These are phyloP conservation scores for Dipodomys merriami DNA, from an alignment of 2,113 vertebrate genomes.

Conservation along the genomic window DNA sequence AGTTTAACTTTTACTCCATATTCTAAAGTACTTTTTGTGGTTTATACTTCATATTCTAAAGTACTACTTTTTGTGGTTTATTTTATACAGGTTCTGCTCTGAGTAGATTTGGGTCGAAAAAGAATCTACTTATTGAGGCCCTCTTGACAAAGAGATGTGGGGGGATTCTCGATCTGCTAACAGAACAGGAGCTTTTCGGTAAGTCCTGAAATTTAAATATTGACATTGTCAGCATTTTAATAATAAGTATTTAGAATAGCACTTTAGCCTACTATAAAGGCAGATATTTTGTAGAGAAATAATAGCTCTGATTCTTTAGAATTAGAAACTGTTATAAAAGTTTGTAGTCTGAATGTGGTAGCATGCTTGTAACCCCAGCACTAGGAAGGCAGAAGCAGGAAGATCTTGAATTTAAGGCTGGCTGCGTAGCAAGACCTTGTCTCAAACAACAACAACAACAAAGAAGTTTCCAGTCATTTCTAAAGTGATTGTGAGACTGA, in stretches of 20 bases:
- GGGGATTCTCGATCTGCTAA: slow-evolving; percentile 92
- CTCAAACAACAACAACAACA: neutral
- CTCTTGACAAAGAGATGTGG: slow-evolving; percentile 91
- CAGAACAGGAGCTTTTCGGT: slow-evolving; percentile 94
- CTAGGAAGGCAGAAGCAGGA: no score
- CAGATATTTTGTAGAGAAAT: slow-evolving; percentile 42
- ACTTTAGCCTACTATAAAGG: neutral
- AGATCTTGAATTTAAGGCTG: no score
- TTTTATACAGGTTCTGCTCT: slow-evolving; percentile 79
- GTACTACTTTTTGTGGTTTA: slow-evolving; percentile 44
- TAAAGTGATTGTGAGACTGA: slow-evolving; percentile 17
- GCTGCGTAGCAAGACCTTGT: no score
- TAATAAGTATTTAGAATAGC: neutral
- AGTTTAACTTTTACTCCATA: neutral
- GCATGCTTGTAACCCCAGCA: no score
- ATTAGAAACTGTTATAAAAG: neutral
- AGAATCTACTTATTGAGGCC: slow-evolving; percentile 68
- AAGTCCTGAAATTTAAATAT: slow-evolving; percentile 78
- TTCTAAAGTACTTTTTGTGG: neutral
- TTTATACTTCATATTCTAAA: neutral
- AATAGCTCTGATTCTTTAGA: slow-evolving; percentile 2
- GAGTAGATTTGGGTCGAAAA: slow-evolving; percentile 72
- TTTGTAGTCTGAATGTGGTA: neutral
- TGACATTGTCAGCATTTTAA: slow-evolving; percentile 47
- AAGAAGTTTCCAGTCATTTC: slow-evolving; percentile 19